Evolutionary conservation across 2,113 vertebrate species (phyloP).

Genomic region (Marmota flaviventris): DNA sequence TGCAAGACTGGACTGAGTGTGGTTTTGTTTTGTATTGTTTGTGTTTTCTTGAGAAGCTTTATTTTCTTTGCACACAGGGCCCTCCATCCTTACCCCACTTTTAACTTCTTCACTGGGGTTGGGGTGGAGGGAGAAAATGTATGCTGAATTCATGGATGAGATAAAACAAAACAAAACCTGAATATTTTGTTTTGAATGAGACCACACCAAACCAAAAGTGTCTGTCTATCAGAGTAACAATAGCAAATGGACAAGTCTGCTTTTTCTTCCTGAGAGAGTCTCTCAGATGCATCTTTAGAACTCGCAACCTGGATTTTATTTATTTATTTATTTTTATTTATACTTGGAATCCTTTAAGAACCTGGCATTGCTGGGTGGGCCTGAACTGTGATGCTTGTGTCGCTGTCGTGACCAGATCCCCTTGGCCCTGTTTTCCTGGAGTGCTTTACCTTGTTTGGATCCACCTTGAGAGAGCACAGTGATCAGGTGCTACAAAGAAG

Average conservation of each 20-base stretch:
- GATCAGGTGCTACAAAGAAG: conserved; percentile 44
- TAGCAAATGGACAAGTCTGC: conserved; percentile 80
- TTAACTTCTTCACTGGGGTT: conserved; percentile 88
- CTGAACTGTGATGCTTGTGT: conserved; percentile 74
- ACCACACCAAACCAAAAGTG: conserved; percentile 65
- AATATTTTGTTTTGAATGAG: conserved; percentile 75
- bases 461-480: conserved; percentile 60
- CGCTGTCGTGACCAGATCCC: conserved; percentile 65
- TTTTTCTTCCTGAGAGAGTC: conserved; percentile 82
- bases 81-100: conserved; percentile 33
- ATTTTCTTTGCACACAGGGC: conserved; percentile 6
- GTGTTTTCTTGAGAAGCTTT: conserved; percentile 79
- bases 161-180: conserved; percentile 71
- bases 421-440: conserved; percentile 65
- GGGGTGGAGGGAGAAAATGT: conserved; percentile 85
- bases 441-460: conserved; percentile 66
- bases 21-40: conserved; percentile 92
- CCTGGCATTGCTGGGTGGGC: conserved; percentile 80
- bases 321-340: conserved; percentile 62
- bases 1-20: conserved; percentile 96
- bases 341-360: conserved; percentile 75
- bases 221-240: conserved; percentile 82
- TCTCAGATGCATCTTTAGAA: conserved; percentile 81
- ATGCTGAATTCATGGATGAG: conserved; percentile 84
- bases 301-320: conserved; percentile 70